A percentile compares a stretch with the other conserved stretches of the same genome.
Evolutionary conservation across 2,888 invertebrate species (phyloP).

Genomic region (Andrena bucephala): DNA sequence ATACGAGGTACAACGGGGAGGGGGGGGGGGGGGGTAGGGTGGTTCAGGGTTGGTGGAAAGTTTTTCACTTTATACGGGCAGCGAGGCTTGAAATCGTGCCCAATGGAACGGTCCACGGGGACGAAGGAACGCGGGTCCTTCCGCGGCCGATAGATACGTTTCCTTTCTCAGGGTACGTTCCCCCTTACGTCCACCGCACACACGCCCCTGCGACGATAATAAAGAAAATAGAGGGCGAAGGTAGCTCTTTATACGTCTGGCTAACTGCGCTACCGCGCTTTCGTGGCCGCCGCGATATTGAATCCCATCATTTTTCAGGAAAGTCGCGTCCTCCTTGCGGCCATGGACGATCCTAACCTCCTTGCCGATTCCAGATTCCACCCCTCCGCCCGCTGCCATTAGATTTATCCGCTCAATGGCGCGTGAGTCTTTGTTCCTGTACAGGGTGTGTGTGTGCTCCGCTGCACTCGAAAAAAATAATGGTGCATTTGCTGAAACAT

Average conservation of each 20-base stretch:
- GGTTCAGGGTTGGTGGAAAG: conserved; percentile 59
- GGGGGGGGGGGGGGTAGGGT: no score
- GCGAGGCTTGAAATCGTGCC: conserved; percentile 79
- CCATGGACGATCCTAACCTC: conserved; percentile 13
- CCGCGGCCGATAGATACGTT: conserved; percentile 50
- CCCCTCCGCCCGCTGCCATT: conserved; percentile 42
- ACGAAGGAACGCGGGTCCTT: conserved; percentile 30
- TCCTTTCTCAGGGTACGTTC: conserved; percentile 62
- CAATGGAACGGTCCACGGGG: conserved; percentile 66
- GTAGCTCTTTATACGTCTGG: conserved; percentile 58
- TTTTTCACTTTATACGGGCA: conserved; percentile 80
- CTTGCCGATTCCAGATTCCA: conserved; percentile 47
- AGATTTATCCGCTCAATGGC: conserved; percentile 62
- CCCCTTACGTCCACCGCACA: conserved; percentile 67
- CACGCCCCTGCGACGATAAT: conserved; percentile 65
- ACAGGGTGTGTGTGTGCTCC: conserved; percentile 7
- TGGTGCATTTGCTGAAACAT: conserved; percentile 8
- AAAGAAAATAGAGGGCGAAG: conserved; percentile 68
- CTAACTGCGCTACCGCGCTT: conserved; percentile 63
- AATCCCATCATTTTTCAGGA: conserved; percentile 72
- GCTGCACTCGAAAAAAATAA: conserved; percentile 26
- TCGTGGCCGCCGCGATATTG: conserved; percentile 66
- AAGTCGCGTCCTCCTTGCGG: conserved; percentile 40
- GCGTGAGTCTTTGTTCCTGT: conserved; percentile 53
- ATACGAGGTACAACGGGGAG: background rate